Base-by-base conservation (phyloP, 2,888 invertebrate species). In the Sinhomidia bicolor region DNA sequence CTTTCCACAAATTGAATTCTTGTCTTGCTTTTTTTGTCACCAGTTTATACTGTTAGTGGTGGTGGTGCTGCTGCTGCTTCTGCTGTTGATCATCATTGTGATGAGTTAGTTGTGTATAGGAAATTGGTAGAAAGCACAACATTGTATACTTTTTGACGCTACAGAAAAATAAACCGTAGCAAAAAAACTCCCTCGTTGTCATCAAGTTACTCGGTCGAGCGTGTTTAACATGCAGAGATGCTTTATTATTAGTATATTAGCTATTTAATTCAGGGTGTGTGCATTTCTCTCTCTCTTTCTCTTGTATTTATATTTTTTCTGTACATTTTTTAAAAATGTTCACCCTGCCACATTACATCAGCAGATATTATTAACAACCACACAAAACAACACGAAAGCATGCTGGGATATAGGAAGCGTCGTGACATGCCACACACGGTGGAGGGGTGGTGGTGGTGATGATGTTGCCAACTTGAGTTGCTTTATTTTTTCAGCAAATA, bases 1-100 rank as follows among this genome's bases (percentile, higher is more conserved):
- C 20, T 32, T 79, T 57, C 54, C 79, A 10, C 32, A 79, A 79
- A 79, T 79, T 79, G 79, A 79, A 79, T 79, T 60, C 29, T 26
- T 36, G 17, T 29, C 68, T 47, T 7, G 20, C 57, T 29, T 20
- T 57, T 26, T 14, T 9, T 65, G 29, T 68, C 36, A 29, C 7
- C 68, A n/a, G 26, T 47, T 51, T 29, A n/a, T n/a, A n/a, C n/a
- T n/a, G n/a, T n/a, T n/a, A n/a, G n/a, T n/a, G n/a, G n/a, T n/a
- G n/a, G n/a, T n/a, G n/a, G n/a, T n/a, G n/a, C n/a, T n/a, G n/a
- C n/a, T n/a, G n/a, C n/a, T 23, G 0, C 7, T 36, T 36, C 36
- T 23, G 1, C 74, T 41, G 26, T 29, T 51, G 26, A 47, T 47
- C 74, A n/a, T 74, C 26, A 20, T 14, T 6, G 29, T 12, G n/a